These are phyloP conservation scores for Nansenia antarctica DNA, from an alignment of 2,113 vertebrate genomes.

Conservation along the genomic window DNA sequence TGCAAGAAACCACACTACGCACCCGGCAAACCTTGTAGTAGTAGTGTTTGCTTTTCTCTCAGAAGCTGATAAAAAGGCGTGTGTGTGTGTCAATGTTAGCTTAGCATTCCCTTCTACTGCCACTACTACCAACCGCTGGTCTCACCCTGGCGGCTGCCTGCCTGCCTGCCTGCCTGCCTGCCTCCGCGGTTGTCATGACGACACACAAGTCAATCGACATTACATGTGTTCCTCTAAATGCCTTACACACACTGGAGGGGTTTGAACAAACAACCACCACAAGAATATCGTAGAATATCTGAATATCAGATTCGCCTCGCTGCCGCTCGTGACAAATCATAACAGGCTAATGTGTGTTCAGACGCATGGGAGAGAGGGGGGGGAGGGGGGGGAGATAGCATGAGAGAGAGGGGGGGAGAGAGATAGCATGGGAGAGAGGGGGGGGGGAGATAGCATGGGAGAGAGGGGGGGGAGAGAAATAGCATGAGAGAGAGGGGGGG, in stretches of 20 bases:
- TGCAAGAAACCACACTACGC: constrained; percentile 43
- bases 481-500: neutral
- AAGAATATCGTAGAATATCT: constrained; percentile 26
- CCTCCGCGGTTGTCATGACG: constrained; percentile 54
- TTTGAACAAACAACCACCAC: constrained; percentile 27
- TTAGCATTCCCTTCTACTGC: neutral
- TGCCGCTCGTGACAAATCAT: constrained; percentile 6
- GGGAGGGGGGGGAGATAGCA: too few species aligned
- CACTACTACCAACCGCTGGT: too few species aligned
- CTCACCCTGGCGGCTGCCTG: neutral
- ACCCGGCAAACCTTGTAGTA: too few species aligned
- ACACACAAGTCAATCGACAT: constrained; percentile 45
- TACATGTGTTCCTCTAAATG: constrained; percentile 56
- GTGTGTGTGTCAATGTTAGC: neutral
- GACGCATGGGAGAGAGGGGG: constrained; percentile 7
- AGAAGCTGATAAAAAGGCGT: neutral
- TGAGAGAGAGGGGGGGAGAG: neutral
- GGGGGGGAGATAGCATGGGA: neutral
- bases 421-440: neutral
- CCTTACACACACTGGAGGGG: constrained; percentile 35
- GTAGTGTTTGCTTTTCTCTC: constrained; percentile 17
- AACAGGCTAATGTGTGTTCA: neutral
- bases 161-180: neutral
- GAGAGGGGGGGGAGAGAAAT: constrained; percentile 3
- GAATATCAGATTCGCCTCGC: constrained; percentile 31